These are phyloP conservation scores for Cybosia mesomella DNA, from an alignment of 2,888 invertebrate genomes.

Conservation along the genomic window DNA sequence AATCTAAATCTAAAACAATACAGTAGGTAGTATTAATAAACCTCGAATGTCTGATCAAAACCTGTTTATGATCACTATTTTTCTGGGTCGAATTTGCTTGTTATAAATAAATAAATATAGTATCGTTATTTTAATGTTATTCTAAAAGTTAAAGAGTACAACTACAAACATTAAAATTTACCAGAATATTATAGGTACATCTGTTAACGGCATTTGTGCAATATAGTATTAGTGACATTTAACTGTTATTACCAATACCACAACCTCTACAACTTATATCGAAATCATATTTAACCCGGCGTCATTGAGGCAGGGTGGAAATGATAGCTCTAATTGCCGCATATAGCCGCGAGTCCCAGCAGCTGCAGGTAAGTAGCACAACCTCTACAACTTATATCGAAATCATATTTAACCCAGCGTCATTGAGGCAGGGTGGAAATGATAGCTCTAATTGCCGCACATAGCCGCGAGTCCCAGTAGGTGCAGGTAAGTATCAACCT, in stretches of 20 bases:
- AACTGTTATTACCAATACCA: slow-evolving; percentile 33
- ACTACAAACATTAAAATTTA: neutral
- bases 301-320: too few relatives aligned
- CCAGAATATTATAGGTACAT: neutral
- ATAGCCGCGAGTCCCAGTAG: too few relatives aligned
- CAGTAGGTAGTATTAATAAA: too few relatives aligned
- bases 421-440: too few relatives aligned
- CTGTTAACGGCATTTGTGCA: slow-evolving; percentile 19
- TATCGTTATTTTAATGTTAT: neutral
- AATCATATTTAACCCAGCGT: too few relatives aligned
- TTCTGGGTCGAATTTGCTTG: slow-evolving; percentile 1
- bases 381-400: too few relatives aligned
- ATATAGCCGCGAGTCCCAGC: too few relatives aligned
- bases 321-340: too few relatives aligned
- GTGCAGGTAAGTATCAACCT: too few relatives aligned
- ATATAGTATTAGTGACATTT: slow-evolving; percentile 33
- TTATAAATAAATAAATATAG: neutral
- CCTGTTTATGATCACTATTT: slow-evolving; percentile 1
- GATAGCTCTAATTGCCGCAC: too few relatives aligned
- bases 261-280: slow-evolving; percentile 35
- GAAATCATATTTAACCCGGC: slow-evolving; percentile 15
- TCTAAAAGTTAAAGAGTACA: neutral
- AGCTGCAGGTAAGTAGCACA: too few relatives aligned
- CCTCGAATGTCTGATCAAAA: neutral
- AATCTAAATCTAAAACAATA: too few relatives aligned